Conservation (phyloP, 2,888 invertebrate species). For the Pammene aurita region DNA sequence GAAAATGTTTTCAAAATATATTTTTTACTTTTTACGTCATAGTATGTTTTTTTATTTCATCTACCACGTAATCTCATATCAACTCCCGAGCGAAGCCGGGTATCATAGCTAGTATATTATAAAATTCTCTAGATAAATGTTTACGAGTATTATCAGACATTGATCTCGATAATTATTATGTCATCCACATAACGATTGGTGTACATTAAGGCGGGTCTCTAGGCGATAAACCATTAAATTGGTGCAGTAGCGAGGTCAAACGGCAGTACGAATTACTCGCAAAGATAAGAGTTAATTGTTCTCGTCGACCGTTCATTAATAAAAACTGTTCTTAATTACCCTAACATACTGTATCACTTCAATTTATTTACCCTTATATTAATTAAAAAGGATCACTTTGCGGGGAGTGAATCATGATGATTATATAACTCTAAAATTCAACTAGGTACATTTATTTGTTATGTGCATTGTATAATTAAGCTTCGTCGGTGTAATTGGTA, state of each 20-base stretch:
- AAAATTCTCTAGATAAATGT: too few relatives aligned
- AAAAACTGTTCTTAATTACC: neutral
- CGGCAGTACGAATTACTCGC: conserved; percentile 9
- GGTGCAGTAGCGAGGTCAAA: conserved; percentile 2
- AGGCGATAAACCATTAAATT: conserved; percentile 11
- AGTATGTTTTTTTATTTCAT: too few relatives aligned
- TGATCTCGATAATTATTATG: neutral
- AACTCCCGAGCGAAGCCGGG: too few relatives aligned
- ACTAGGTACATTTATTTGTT: too few relatives aligned
- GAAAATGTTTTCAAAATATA: too few relatives aligned
- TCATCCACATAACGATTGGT: neutral
- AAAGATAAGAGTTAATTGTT: conserved; percentile 26
- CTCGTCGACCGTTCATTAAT: neutral
- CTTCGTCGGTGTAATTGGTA: too few relatives aligned
- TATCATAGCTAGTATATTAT: too few relatives aligned
- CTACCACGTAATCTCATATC: too few relatives aligned
- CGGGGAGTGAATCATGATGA: neutral
- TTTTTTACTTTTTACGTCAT: too few relatives aligned
- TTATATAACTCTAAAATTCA: too few relatives aligned
- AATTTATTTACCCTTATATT: conserved; percentile 11
- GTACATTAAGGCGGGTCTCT: conserved; percentile 1
- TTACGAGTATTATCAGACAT: too few relatives aligned
- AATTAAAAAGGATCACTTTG: neutral
- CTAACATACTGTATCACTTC: neutral
- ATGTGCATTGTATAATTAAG: too few relatives aligned